These are phyloP conservation scores for Hydrochoerus hydrochaeris DNA, from an alignment of 2,113 vertebrate species.

Conservation along the genomic window DNA sequence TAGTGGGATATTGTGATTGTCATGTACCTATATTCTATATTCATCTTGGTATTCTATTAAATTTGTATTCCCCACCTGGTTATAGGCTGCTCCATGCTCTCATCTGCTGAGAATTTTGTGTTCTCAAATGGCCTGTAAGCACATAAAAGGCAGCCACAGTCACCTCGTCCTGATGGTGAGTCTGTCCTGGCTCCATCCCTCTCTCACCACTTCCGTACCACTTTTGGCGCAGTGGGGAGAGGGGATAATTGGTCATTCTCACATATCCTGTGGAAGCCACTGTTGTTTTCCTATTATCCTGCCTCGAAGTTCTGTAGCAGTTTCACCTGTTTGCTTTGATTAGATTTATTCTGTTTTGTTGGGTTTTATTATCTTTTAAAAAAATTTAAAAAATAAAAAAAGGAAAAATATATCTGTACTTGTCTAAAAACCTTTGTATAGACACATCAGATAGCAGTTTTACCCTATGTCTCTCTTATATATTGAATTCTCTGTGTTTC, in stretches of 20 bases:
- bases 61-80: background rate
- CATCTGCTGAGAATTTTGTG: background rate
- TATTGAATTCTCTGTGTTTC: background rate
- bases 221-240: background rate
- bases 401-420: background rate
- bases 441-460: background rate
- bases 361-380: no score
- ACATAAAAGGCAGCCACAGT: background rate
- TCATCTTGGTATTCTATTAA: background rate
- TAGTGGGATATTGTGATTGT: background rate
- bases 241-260: background rate
- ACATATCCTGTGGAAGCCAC: background rate
- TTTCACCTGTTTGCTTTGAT: no score
- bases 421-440: background rate
- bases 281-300: no score
- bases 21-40: background rate
- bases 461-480: background rate
- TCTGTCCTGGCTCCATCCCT: background rate
- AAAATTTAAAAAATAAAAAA: no score
- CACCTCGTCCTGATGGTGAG: background rate
- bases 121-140: background rate
- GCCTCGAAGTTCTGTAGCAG: no score
- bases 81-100: background rate
- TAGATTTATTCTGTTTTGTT: no score
- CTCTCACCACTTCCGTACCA: background rate